Percentiles rank a stretch among this genome's conserved stretches.
Evolutionary conservation across 2,888 invertebrate genomes (phyloP).

Genomic region (Cephus runcator): DNA sequence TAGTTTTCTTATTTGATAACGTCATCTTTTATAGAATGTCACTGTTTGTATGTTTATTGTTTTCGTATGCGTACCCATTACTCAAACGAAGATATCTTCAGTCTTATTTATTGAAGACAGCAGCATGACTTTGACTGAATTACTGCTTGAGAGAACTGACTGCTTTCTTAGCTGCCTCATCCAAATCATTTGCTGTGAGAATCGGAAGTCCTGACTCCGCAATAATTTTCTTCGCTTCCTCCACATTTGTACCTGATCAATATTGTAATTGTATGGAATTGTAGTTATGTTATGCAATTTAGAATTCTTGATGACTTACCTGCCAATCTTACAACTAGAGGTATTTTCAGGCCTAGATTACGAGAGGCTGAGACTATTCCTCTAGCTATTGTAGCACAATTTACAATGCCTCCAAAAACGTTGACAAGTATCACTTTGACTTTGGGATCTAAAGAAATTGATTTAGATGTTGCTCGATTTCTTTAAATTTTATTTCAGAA

Average conservation of each 20-base stretch:
- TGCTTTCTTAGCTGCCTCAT: constrained; percentile 92
- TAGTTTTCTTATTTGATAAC: neutral
- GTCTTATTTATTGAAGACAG: neutral
- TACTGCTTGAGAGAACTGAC: constrained; percentile 66
- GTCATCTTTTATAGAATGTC: neutral
- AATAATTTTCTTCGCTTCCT: constrained; percentile 84
- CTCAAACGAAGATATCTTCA: neutral
- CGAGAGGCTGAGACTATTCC: constrained; percentile 92
- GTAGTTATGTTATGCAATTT: neutral
- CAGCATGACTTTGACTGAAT: neutral
- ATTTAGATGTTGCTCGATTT: neutral
- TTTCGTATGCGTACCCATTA: neutral
- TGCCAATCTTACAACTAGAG: constrained; percentile 93
- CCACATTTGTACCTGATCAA: constrained; percentile 81
- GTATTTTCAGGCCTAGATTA: constrained; percentile 82
- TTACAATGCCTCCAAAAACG: constrained; percentile 99
- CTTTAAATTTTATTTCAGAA: neutral
- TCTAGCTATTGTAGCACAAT: constrained; percentile 96
- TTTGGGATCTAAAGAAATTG: constrained; percentile 73
- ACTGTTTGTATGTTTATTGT: neutral
- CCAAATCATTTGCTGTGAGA: constrained; percentile 84
- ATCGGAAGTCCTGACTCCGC: constrained; percentile 86
- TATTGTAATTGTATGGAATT: neutral
- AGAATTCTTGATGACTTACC: constrained; percentile 68
- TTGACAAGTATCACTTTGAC: constrained; percentile 97